These are phyloP conservation scores for Plutella xylostella DNA, from an alignment of 2,888 invertebrate species.

Conservation along the genomic window DNA sequence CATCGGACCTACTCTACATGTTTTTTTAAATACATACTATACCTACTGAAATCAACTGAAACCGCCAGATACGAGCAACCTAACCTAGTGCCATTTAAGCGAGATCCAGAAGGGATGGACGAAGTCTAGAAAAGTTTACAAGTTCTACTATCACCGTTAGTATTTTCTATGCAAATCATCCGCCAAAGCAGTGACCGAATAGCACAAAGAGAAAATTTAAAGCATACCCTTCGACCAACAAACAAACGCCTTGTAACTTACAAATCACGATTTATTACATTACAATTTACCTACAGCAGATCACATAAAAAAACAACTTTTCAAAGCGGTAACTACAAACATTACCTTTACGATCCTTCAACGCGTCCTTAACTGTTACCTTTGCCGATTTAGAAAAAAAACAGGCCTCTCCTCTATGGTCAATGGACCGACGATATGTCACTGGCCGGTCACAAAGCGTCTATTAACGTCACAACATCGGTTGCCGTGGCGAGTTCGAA, in stretches of 20 bases:
- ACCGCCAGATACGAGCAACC: too few species aligned
- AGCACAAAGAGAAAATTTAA: not conserved
- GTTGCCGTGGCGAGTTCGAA: too few species aligned
- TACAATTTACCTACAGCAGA: not conserved
- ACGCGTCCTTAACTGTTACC: not conserved
- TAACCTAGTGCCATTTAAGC: too few species aligned
- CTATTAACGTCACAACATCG: not conserved
- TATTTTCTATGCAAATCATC: not conserved
- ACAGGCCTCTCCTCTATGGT: not conserved
- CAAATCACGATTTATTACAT: not conserved
- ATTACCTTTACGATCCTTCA: slow-evolving; percentile 1
- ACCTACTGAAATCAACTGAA: too few species aligned
- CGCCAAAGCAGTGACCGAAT: not conserved
- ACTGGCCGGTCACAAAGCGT: slow-evolving; percentile 1
- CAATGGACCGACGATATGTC: not conserved
- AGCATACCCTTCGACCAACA: not conserved
- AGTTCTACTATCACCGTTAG: too few species aligned
- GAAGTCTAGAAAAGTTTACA: too few species aligned
- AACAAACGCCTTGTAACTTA: not conserved
- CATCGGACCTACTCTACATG: too few species aligned
- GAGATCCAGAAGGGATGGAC: too few species aligned
- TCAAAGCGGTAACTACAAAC: not conserved
- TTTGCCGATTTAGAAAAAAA: slow-evolving; percentile 1
- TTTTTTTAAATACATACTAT: too few species aligned
- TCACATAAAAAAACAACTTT: not conserved